Base-by-base conservation (phyloP, 2,113 vertebrate species). In the Calyptommatus sinebrachiatus region DNA sequence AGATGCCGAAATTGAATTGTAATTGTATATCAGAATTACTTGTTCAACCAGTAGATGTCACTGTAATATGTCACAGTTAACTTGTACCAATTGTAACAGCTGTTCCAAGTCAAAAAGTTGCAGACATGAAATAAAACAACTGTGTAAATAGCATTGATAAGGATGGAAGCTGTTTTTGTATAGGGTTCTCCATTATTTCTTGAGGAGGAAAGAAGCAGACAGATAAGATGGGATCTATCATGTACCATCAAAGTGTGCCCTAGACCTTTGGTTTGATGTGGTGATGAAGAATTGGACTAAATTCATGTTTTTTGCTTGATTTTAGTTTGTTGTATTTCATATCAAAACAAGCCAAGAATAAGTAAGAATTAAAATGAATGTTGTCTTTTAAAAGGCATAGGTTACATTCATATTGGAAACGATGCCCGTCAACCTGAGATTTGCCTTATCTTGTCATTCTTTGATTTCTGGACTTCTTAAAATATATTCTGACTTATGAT, bases 401-500 rank as follows among this genome's bases (percentile, higher is more conserved):
- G 35, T 41, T 41, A 41, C 35, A 41, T 41, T 41, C 35, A 41
- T 5, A 41, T 41, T 41, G 35, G 35, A 41, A 41, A 41, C 5
- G 2, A 41, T 41, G 35, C 35, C 35, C 18, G 81, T 57, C 5
- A 4, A 5, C 70, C n/a, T 35, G 35, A 6, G 9, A 67, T 77
- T 62, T 66, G 2, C 4, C 31, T 26, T 60, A 8, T 74, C 14
- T 57, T 67, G 68, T 16, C 31, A n/a, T 73, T 41, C 78, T 80
- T 57, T 48, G 26, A 78, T 26, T 80, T 5, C 68, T 72, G 8
- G 0, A 1, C 63, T 83, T 0, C 10, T 67, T 18, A 35, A 28
- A 77, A 18, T 20, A 8, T n/a, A 73, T 48, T 1, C n/a, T 41
- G 0, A 66, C 26, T 57, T 77, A 2, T 0, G 0, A 69, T n/a